Evolutionary conservation across 2,888 invertebrate genomes (phyloP).

Genomic region (Penaeus monodon): DNA sequence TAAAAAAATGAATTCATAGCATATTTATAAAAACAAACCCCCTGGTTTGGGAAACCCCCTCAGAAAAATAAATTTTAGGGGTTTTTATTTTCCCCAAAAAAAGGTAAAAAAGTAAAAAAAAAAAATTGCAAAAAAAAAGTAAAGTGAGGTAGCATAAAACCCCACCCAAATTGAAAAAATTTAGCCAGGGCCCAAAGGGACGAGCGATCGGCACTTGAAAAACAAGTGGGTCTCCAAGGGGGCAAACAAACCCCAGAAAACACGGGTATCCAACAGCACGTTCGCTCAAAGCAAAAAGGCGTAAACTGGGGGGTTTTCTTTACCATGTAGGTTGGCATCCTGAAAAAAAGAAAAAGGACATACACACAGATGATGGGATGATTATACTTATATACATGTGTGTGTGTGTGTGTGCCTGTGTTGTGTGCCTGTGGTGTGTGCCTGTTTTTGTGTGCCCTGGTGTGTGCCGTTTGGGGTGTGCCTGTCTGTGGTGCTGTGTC

Average conservation of each 20-base stretch:
- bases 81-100: no score
- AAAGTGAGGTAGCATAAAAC: conserved; percentile 38
- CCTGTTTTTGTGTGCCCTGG: no score
- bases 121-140: not conserved
- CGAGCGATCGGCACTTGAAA: conserved; percentile 57
- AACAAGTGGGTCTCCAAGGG: conserved; percentile 74
- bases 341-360: conserved; percentile 72
- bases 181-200: conserved; percentile 76
- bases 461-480: no score
- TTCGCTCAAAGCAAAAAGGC: conserved; percentile 91
- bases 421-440: no score
- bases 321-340: conserved; percentile 85
- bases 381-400: not conserved
- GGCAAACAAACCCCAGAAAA: conserved; percentile 84
- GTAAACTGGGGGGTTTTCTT: conserved; percentile 88
- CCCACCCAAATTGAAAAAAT: conserved; percentile 72
- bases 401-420: no score
- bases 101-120: not conserved
- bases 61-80: no score
- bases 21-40: no score
- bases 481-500: no score
- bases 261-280: conserved; percentile 90
- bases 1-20: no score
- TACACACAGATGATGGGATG: not conserved
- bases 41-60: no score